phyloP scores from a whole-genome alignment of 2,888 invertebrate genomes.

The Pharmacophagus antenor region DNA sequence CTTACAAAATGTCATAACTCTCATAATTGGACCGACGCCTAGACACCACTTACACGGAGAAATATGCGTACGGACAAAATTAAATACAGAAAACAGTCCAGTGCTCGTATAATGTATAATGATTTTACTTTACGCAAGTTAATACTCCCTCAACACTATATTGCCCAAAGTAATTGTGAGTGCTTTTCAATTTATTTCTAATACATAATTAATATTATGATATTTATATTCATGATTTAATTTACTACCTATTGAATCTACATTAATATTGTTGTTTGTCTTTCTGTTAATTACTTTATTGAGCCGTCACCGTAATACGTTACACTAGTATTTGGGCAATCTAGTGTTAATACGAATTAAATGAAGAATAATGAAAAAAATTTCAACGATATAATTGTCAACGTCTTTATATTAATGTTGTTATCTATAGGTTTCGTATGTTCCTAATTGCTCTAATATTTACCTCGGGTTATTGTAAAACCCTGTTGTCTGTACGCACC shows the following conservation, averaged over 20 bases:
- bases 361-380: background rate
- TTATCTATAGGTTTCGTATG: too few species aligned
- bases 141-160: background rate
- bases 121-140: background rate
- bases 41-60: slow-evolving; percentile 8
- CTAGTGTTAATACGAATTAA: too few species aligned
- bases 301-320: too few species aligned
- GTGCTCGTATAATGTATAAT: background rate
- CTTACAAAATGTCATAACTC: slow-evolving; percentile 58
- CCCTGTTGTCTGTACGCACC: background rate
- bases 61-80: background rate
- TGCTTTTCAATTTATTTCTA: too few species aligned
- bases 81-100: background rate
- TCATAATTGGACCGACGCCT: slow-evolving; percentile 35
- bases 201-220: too few species aligned
- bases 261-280: too few species aligned
- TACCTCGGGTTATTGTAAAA: background rate
- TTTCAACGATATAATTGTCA: background rate
- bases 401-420: too few species aligned
- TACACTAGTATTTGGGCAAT: too few species aligned
- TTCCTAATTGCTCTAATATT: background rate
- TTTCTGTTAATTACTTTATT: too few species aligned
- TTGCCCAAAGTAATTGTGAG: too few species aligned
- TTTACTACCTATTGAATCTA: too few species aligned
- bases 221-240: too few species aligned